These are phyloP conservation scores for Lycopodina hypogea DNA, from an alignment of 37 sponge, comb jelly and placozoan species.

Conservation along the genomic window DNA sequence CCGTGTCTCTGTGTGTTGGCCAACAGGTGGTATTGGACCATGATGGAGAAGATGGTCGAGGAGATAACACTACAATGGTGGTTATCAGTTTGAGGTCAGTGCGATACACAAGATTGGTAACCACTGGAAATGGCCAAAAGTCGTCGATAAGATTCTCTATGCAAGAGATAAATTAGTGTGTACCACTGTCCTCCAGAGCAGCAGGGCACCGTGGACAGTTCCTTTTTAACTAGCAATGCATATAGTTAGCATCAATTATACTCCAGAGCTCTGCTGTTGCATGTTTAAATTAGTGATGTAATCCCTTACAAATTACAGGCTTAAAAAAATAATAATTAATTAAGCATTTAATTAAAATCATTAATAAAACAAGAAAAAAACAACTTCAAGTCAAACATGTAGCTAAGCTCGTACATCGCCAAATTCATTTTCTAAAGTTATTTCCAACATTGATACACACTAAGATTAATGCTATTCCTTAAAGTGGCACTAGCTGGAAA, in stretches of 20 bases:
- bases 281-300: background rate
- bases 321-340: too few relatives aligned
- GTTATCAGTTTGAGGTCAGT: constrained; percentile 34
- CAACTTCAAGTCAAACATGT: too few relatives aligned
- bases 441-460: too few relatives aligned
- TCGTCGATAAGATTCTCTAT: constrained; percentile 35
- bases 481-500: too few relatives aligned
- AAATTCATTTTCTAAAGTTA: too few relatives aligned
- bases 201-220: constrained; percentile 37
- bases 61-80: constrained; percentile 17
- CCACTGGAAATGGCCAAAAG: constrained; percentile 45
- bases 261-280: background rate
- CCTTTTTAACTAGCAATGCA: constrained; percentile 17
- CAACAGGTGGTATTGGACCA: background rate
- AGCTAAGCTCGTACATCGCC: too few relatives aligned
- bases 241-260: background rate
- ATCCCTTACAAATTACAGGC: too few relatives aligned
- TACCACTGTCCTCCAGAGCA: constrained; percentile 1
- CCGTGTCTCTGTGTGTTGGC: background rate
- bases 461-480: too few relatives aligned
- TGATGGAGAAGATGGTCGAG: too few relatives aligned
- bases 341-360: too few relatives aligned
- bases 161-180: background rate
- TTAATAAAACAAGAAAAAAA: too few relatives aligned
- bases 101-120: constrained; percentile 47